phyloP scores from a whole-genome alignment of 2,888 invertebrate genomes.

The Amblyteles armatorius region DNA sequence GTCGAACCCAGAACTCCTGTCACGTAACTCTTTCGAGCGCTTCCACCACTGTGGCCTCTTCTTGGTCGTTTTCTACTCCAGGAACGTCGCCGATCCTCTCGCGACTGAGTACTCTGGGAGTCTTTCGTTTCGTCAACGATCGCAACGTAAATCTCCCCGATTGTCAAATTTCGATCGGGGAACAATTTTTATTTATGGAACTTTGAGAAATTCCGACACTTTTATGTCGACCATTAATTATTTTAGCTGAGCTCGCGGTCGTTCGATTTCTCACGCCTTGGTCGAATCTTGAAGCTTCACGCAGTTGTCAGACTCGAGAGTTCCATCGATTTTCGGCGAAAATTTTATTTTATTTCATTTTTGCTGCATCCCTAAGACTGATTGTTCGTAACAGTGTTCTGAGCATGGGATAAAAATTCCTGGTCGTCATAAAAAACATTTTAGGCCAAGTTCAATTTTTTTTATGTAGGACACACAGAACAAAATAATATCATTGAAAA shows the following conservation, averaged over 20 bases:
- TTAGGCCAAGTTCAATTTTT: neutral
- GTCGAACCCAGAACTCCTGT: slow-evolving; percentile 72
- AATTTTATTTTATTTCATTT: neutral
- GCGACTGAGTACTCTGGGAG: neutral
- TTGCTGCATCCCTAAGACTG: neutral
- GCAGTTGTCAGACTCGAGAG: neutral
- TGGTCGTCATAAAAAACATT: too few relatives aligned
- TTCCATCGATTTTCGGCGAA: neutral
- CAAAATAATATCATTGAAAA: neutral
- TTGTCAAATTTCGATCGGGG: neutral
- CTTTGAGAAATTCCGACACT: neutral
- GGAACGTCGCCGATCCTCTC: neutral
- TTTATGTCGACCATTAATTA: neutral
- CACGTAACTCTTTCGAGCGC: slow-evolving; percentile 73
- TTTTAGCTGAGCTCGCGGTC: too few relatives aligned
- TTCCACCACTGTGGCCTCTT: slow-evolving; percentile 11
- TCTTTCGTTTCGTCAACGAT: slow-evolving; percentile 3
- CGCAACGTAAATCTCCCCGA: neutral
- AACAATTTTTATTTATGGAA: neutral
- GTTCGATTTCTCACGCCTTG: neutral
- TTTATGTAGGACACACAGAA: neutral
- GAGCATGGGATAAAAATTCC: too few relatives aligned
- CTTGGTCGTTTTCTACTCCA: neutral
- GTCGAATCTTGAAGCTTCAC: neutral
- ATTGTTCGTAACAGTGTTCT: too few relatives aligned